Percentiles rank a stretch among this genome's conserved stretches.
phyloP scores from a whole-genome alignment of 2,797 vertebrate species.

The Chaetophractus vellerosus region DNA sequence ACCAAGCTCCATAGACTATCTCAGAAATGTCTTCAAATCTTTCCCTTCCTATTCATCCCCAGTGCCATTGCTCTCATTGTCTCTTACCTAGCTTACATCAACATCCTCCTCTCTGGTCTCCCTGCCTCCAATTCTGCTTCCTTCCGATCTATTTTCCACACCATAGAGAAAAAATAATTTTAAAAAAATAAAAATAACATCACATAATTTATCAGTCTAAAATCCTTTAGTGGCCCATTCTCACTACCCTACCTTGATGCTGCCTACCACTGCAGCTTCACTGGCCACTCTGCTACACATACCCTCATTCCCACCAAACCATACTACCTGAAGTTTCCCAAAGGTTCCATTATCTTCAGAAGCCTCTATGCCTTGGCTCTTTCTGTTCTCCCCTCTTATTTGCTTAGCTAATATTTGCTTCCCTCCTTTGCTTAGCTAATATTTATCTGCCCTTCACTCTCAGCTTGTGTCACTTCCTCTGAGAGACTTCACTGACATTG shows the following conservation, averaged over 20 bases:
- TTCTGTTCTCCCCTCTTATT: conserved; percentile 37
- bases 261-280: background rate
- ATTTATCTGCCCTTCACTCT: background rate
- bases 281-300: background rate
- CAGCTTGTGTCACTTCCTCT: background rate
- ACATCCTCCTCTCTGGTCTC: background rate
- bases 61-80: background rate
- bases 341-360: conserved; percentile 3
- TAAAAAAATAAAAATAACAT: conserved; percentile 45
- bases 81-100: conserved; percentile 13
- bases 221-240: background rate
- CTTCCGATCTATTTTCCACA: background rate
- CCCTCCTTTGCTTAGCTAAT: background rate
- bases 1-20: background rate
- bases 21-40: conserved; percentile 35
- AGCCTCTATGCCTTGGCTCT: background rate
- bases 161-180: conserved; percentile 16
- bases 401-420: background rate
- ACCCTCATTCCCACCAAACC: background rate
- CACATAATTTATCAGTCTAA: background rate
- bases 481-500: background rate
- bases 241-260: background rate
- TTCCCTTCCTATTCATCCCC: background rate
- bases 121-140: background rate
- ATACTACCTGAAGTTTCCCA: background rate